Percentiles rank a stretch among this genome's conserved stretches.
Conservation (phyloP, 2,888 invertebrate species). For the Epinotia ramella region DNA sequence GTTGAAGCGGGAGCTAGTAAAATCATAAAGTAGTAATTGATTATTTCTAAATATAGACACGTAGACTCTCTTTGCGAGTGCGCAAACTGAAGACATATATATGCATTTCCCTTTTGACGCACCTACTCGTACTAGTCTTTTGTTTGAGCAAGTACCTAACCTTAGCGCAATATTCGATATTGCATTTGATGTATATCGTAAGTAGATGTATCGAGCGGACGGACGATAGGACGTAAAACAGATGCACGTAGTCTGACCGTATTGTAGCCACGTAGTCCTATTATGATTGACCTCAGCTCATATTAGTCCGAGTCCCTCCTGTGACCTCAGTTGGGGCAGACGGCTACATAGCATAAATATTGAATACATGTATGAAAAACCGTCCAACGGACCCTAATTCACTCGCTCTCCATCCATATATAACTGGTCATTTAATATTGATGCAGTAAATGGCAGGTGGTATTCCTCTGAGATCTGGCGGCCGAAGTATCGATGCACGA, state of each 20-base stretch:
- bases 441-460: constrained; percentile 4
- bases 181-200: too few relatives aligned
- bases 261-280: background rate
- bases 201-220: too few relatives aligned
- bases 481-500: background rate
- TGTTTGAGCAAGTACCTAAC: too few relatives aligned
- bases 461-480: constrained; percentile 13
- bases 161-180: too few relatives aligned
- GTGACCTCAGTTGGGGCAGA: background rate
- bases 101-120: too few relatives aligned
- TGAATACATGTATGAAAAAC: constrained; percentile 19
- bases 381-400: constrained; percentile 14
- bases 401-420: constrained; percentile 15
- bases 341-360: constrained; percentile 11
- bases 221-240: background rate
- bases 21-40: too few relatives aligned
- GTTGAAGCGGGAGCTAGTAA: too few relatives aligned
- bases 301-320: background rate
- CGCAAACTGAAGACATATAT: too few relatives aligned
- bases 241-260: background rate
- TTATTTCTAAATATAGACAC: too few relatives aligned
- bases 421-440: constrained; percentile 30
- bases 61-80: too few relatives aligned
- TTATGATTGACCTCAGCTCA: background rate
- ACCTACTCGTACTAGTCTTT: too few relatives aligned